A percentile compares a stretch with the other conserved stretches of the same genome.
Evolutionary conservation across 1,140 invertebrate genomes (phyloP).

Genomic region (Asbolus verrucosus): DNA sequence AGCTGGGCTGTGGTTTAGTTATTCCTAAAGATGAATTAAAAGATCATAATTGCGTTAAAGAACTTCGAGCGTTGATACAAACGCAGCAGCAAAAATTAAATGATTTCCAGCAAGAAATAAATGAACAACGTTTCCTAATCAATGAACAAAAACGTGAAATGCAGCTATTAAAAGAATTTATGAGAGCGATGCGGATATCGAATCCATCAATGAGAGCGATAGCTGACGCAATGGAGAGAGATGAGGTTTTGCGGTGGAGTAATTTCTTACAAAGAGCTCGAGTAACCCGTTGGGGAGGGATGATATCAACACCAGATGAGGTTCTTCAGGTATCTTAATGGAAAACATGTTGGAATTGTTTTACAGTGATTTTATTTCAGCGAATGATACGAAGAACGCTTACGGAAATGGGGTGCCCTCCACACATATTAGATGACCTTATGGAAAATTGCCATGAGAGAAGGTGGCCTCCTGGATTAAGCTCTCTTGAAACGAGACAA

Average conservation of each 20-base stretch:
- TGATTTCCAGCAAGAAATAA: conserved; percentile 87
- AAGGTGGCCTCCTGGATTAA: conserved; percentile 92
- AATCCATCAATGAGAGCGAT: conserved; percentile 91
- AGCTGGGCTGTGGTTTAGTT: conserved; percentile 91
- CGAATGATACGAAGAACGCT: conserved; percentile 92
- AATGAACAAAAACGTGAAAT: conserved; percentile 91
- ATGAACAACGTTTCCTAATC: conserved; percentile 87
- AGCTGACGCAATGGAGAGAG: conserved; percentile 91
- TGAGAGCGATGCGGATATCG: conserved; percentile 89
- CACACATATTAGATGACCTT: conserved; percentile 91
- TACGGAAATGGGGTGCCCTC: conserved; percentile 91
- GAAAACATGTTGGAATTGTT: too few species aligned
- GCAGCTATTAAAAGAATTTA: conserved; percentile 90
- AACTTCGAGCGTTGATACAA: conserved; percentile 86
- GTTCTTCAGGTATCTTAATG: conserved; percentile 91
- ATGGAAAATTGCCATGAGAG: conserved; percentile 98
- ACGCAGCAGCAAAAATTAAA: conserved; percentile 87
- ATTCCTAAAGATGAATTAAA: conserved; percentile 96
- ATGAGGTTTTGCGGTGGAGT: conserved; percentile 94
- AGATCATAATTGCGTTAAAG: conserved; percentile 93
- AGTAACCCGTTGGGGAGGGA: conserved; percentile 96
- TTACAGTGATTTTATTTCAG: conserved; percentile 72
- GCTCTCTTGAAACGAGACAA: conserved; percentile 92
- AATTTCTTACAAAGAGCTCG: conserved; percentile 84
- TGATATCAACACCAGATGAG: conserved; percentile 97